Evolutionary conservation across 2,113 vertebrate genomes (phyloP), one percentile per base, ranked within the genome.

Genomic region (Blennius ocellaris): DNA sequence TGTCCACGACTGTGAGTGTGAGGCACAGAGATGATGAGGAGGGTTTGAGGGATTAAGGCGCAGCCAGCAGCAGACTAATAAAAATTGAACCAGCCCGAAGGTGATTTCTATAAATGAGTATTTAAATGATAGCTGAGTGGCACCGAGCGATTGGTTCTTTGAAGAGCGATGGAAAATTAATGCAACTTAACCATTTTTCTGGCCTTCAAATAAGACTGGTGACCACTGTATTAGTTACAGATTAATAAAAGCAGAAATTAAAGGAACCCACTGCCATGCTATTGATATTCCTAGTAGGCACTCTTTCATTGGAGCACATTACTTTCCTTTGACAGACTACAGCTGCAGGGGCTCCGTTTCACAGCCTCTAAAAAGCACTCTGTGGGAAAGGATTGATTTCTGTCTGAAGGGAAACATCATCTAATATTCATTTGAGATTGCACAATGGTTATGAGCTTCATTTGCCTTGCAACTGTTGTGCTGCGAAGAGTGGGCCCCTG

Each of bases 11-110:
- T 73, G 72, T 71, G 84, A 67, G 58, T 64, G 68, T 58, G 64
- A 38, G 71, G 9, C 48, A 15, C 60, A 1, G 51, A 52, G 44
- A 51, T 43, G 76, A 62, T 81, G 78, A 65, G 74, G 56, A 30
- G 63, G 57, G 70, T 7, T 60, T 40, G 30, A 79, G 75, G n/a
- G 80, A 79, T 82, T 80, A 80, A 87, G 69, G 90, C 81, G 62
- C 90, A 90, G 83, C 94, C 92, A 93, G 92, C 95, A 92, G 88
- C 87, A 93, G 91, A 93, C 93, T 95, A 96, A 95, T 97, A 97
- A 96, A 97, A 96, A 96, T 94, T 91, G 92, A 92, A 93, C 85
- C 91, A 93, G 92, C 61, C 92, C 94, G 87, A 94, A 95, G 96
- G 90, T 84, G 91, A 95, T 94, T 94, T 91, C 92, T 94, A 96